These are phyloP conservation scores for Tachystola acroxantha DNA, from an alignment of 2,888 invertebrate species.

Conservation along the genomic window DNA sequence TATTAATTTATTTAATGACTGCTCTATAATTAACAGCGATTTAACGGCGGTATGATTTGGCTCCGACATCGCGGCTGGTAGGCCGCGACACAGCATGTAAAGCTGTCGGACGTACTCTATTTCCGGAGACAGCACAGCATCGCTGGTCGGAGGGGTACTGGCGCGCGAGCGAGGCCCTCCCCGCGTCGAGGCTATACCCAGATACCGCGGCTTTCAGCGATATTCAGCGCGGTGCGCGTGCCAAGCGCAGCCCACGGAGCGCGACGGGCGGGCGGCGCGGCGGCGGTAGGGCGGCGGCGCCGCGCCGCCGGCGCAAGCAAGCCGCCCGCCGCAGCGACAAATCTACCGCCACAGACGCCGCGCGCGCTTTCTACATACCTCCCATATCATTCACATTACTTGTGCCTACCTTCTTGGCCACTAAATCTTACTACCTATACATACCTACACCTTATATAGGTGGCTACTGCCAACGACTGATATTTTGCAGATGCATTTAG, in stretches of 20 bases:
- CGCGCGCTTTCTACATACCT: not conserved
- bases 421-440: too few relatives aligned
- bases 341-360: slow-evolving; percentile 1
- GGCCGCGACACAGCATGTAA: slow-evolving; percentile 52
- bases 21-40: slow-evolving; percentile 57
- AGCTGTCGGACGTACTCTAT: slow-evolving; percentile 69
- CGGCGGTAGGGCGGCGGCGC: slow-evolving; percentile 18
- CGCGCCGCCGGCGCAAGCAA: slow-evolving; percentile 13
- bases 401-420: too few relatives aligned
- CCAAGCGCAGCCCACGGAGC: slow-evolving; percentile 46
- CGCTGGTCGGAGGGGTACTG: slow-evolving; percentile 79
- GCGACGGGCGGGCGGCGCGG: slow-evolving; percentile 20
- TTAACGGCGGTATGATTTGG: slow-evolving; percentile 48
- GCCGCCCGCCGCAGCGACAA: too few relatives aligned
- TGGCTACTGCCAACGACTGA: too few relatives aligned
- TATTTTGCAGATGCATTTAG: too few relatives aligned
- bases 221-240: slow-evolving; percentile 56
- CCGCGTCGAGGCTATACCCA: slow-evolving; percentile 35
- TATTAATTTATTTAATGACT: slow-evolving; percentile 25
- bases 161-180: slow-evolving; percentile 47
- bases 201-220: slow-evolving; percentile 41
- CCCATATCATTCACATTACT: not conserved
- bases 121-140: slow-evolving; percentile 79
- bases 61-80: slow-evolving; percentile 30
- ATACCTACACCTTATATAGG: too few relatives aligned